Evolutionary conservation across 2,797 vertebrate genomes (phyloP).

Genomic region (Limnodromus scolopaceus): DNA sequence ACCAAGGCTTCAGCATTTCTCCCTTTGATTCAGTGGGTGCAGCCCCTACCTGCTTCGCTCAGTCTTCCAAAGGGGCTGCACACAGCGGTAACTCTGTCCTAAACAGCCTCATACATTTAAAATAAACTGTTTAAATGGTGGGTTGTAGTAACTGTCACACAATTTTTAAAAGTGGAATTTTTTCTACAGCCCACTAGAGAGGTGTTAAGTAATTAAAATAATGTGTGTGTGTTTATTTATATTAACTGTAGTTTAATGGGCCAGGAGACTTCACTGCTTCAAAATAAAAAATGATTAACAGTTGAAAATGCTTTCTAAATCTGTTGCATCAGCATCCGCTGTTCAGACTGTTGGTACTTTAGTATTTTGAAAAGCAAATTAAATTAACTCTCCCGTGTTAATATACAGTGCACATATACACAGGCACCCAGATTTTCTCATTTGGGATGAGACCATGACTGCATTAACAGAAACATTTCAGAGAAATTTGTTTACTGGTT

Average conservation of each 20-base stretch:
- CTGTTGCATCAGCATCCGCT: not conserved
- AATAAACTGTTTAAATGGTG: not conserved
- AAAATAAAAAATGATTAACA: not conserved
- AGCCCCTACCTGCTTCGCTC: not conserved
- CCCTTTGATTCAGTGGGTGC: not conserved
- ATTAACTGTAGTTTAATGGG: not conserved
- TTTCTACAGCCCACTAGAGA: not conserved
- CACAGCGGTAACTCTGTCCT: not conserved
- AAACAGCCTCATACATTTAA: not conserved
- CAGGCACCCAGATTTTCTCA: not conserved
- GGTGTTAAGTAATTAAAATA: not conserved
- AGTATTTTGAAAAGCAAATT: not conserved
- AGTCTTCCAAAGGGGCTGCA: not conserved
- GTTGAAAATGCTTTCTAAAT: not conserved
- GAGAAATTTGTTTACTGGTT: not conserved
- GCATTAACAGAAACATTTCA: not conserved
- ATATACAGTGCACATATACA: not conserved
- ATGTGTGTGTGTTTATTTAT: not conserved
- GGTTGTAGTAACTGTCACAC: not conserved
- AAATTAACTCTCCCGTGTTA: not conserved
- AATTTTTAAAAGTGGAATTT: not conserved
- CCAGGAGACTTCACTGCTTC: not conserved
- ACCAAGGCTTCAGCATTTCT: not conserved
- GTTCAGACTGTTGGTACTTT: not conserved
- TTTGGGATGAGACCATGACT: not conserved